Evolutionary conservation across 2,113 vertebrate genomes (phyloP).

Genomic region (Pipa parva): DNA sequence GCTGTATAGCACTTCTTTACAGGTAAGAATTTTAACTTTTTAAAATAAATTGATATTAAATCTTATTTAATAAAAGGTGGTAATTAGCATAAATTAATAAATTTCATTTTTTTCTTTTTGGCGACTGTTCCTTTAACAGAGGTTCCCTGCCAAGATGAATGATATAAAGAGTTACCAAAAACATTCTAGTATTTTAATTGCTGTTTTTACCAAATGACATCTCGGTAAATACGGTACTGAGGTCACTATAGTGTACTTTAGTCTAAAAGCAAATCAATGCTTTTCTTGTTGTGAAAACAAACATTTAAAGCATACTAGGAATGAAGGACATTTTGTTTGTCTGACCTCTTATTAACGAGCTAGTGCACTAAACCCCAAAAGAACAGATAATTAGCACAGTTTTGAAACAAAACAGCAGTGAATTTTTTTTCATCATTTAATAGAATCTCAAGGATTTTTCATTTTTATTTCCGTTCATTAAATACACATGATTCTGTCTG

Average conservation of each 20-base stretch:
- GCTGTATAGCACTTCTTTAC: too few species aligned
- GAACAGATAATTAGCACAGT: conserved; percentile 17
- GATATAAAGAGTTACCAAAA: too few species aligned
- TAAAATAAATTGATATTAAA: too few species aligned
- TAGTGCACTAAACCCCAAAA: not conserved
- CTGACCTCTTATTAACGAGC: not conserved
- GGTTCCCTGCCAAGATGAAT: too few species aligned
- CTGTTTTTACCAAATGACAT: not conserved
- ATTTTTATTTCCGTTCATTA: conserved; percentile 31
- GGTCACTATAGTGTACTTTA: not conserved
- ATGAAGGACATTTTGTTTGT: not conserved
- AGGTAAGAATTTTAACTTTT: too few species aligned
- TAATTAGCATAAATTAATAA: too few species aligned
- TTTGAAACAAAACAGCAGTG: conserved; percentile 4
- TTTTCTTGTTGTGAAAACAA: not conserved
- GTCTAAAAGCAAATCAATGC: not conserved
- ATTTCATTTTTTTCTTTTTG: too few species aligned
- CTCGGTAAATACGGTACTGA: not conserved
- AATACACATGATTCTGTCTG: conserved; percentile 33
- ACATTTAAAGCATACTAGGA: not conserved
- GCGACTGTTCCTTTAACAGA: too few species aligned
- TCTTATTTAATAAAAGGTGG: too few species aligned
- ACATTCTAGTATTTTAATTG: too few species aligned
- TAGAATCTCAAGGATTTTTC: conserved; percentile 23
- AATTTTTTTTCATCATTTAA: conserved; percentile 30